phyloP scores from a whole-genome alignment of 2,888 invertebrate genomes.

The Drosophila mimetica region DNA sequence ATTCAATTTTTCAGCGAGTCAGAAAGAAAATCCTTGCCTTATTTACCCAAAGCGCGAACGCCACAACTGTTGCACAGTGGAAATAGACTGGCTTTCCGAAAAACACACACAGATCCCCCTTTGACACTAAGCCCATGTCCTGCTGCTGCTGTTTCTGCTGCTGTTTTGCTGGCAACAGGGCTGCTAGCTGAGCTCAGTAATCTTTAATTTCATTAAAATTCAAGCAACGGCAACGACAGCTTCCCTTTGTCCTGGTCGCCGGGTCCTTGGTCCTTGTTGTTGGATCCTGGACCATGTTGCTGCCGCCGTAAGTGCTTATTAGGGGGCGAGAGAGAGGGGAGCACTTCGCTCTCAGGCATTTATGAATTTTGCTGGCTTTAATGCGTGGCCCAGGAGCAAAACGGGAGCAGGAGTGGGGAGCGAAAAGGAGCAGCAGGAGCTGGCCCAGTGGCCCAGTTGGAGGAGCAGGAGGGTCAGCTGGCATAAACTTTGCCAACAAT shows the following conservation, averaged over 20 bases:
- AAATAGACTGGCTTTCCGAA: not conserved
- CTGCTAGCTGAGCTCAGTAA: conserved; percentile 61
- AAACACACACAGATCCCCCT: too few species aligned
- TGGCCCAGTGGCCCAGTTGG: conserved; percentile 31
- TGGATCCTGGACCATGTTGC: not conserved
- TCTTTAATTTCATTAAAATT: conserved; percentile 75
- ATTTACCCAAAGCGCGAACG: not conserved
- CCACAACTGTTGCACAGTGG: conserved; percentile 9
- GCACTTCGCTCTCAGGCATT: conserved; percentile 72
- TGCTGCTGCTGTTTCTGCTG: conserved; percentile 9
- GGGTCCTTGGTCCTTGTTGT: conserved; percentile 8
- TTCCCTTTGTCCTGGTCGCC: conserved; percentile 41
- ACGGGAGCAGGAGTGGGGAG: not conserved
- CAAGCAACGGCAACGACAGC: conserved; percentile 51
- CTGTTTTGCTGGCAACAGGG: not conserved
- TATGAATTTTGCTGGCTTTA: conserved; percentile 66
- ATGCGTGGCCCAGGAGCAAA: conserved; percentile 50
- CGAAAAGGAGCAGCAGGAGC: not conserved
- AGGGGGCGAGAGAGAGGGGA: conserved; percentile 39
- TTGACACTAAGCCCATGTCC: conserved; percentile 11
- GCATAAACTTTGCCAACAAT: conserved; percentile 13
- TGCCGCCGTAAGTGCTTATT: conserved; percentile 62
- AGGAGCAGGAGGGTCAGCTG: conserved; percentile 6
- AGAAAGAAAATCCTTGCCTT: too few species aligned
- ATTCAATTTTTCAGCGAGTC: conserved; percentile 1